Base-by-base conservation (phyloP, 2,797 vertebrate genomes). In the Enteromius afrohamiltoni region DNA sequence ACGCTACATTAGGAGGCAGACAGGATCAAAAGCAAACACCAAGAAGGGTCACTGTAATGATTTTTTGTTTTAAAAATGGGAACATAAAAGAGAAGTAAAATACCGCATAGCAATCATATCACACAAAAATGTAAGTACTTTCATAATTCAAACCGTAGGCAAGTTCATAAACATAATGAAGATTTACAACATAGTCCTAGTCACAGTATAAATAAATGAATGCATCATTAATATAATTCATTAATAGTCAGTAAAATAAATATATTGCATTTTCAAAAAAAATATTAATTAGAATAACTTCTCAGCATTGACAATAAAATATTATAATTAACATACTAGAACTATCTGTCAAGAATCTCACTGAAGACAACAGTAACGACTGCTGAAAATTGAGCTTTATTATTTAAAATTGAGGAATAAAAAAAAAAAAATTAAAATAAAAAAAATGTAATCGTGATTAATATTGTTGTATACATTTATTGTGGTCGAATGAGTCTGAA, bases 1-100 rank as follows among this genome's bases (percentile, higher is more conserved):
- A 79, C 84, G 69, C 74, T 68, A 83, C 86, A 88, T 89, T 85
- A 88, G 83, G 79, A 80, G 67, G 55, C 64, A 85, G 73, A 82
- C 80, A 82, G 69, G 77, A 88, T 77, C 80, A 83, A 88, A 88
- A 87, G 88, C 83, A 88, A 91, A 88, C 84, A 76, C 60, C 47
- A 75, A 71, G 80, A 79, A 87, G 88, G 80, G 83, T 87, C 88
- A 88, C 86, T 85, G 64, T 47, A 83, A 71, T 82, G 31, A 69
- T 69, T 17, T 31, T 47, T 17, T 51, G 8, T 4, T 31, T 34
- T 31, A 23, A 53, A 47, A 60, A 29, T 11, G 9, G 26, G 53
- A 58, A 76, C 53, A 76, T 16, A 60, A 23, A 60, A 71, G 14
- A 49, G n/a, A 47, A 71, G 42, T 4, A 58, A 76, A 60, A 4